Base-by-base conservation (phyloP, 2,113 vertebrate species). In the Siniperca chuatsi region DNA sequence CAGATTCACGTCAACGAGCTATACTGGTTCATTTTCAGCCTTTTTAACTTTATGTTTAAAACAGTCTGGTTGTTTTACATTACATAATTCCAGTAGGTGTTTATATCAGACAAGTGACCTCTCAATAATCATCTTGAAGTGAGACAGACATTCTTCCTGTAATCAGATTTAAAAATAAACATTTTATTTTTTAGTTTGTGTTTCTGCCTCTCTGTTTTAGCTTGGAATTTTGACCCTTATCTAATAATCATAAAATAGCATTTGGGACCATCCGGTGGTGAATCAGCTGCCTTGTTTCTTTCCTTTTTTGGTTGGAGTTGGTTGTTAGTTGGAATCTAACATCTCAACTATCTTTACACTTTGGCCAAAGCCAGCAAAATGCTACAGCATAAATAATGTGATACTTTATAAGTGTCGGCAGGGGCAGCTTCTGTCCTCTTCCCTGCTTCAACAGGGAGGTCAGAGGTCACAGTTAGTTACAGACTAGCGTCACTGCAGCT, bases 61-160 rank as follows among this genome's bases (percentile, higher is more conserved):
- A 57, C 66, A 57, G n/a, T 8, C 75, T 8, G 10, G 21, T 25
- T 64, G 1, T 33, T 4, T 25, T 68, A 52, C 5, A 2, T 67
- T 69, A 67, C 40, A 42, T 68, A 64, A 81, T 2, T n/a, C 33
- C 4, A 21, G 40, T 48, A 0, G 18, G 16, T 60, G 42, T 70
- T 33, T 4, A 44, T 16, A 16, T 15, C 35, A 25, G 13, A 58
- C 11, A 35, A 4, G 9, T 25, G 21, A 71, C 60, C 18, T 57
- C 15, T 33, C 48, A 12, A 0, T 75, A 44, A 65, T 44, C 50
- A 21, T 11, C 50, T 15, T 21, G 5, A 72, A 75, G 33, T 60
- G 37, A 64, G 80, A 48, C 33, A 48, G 50, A 77, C 23, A 57
- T 72, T 57, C 44, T 48, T 48, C 60, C n/a, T 66, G 3, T 84